Conservation (phyloP, 2,888 invertebrate genomes). For the Cryptocheilus praepositus region DNA sequence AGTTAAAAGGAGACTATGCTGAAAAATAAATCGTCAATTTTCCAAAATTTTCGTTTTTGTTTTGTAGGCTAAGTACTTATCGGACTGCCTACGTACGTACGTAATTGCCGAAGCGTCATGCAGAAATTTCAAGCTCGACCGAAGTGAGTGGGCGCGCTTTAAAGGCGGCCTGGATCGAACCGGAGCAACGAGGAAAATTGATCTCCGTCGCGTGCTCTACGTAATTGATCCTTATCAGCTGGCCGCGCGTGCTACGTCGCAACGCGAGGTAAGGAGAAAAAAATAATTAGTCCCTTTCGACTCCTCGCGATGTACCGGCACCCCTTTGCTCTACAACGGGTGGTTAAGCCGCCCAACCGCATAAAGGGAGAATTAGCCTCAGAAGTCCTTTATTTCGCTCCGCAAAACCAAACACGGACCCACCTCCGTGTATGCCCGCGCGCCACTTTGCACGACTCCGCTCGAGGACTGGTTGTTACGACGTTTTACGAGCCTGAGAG, state of each 20-base stretch:
- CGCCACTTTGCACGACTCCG: not conserved
- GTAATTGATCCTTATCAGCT: conserved; percentile 29
- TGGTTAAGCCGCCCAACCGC: conserved; percentile 24
- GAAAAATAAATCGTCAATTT: no score
- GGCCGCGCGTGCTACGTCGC: conserved; percentile 15
- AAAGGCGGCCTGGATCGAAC: not conserved
- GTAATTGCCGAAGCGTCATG: no score
- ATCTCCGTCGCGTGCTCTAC: conserved; percentile 24
- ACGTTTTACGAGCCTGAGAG: conserved; percentile 1
- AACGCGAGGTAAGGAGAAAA: conserved; percentile 13
- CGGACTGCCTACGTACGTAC: no score
- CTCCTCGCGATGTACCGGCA: conserved; percentile 15
- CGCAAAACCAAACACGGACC: conserved; percentile 25
- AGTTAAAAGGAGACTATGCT: no score
- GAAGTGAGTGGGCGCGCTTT: not conserved
- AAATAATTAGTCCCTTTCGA: conserved; percentile 31
- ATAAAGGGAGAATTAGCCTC: conserved; percentile 32
- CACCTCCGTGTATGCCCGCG: not conserved
- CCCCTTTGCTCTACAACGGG: conserved; percentile 13
- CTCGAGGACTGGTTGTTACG: not conserved
- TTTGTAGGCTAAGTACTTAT: no score
- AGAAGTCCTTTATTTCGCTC: conserved; percentile 26
- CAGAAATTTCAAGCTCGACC: not conserved
- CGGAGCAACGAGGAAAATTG: conserved; percentile 27
- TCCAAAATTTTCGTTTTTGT: no score